phyloP scores from a whole-genome alignment of 2,797 vertebrate species.

The Pteronotus mesoamericanus region DNA sequence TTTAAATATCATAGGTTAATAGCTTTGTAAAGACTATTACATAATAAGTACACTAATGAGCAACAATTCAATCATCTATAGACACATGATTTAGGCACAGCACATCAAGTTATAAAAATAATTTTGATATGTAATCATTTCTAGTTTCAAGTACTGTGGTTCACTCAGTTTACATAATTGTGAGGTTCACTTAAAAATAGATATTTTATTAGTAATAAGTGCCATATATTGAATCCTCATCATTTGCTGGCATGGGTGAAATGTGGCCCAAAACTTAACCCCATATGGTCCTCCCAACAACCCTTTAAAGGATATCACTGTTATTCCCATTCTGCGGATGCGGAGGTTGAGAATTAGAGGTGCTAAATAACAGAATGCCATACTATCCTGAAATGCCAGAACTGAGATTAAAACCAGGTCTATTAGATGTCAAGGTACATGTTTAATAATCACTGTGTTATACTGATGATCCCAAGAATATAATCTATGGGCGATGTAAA shows the following conservation, averaged over 20 bases:
- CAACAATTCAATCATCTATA: background rate
- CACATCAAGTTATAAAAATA: slow-evolving; percentile 3
- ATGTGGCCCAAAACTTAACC: background rate
- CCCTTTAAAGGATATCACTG: background rate
- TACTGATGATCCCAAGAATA: background rate
- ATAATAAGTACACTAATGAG: background rate
- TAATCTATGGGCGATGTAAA: background rate
- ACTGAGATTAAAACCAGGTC: background rate
- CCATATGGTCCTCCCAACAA: background rate
- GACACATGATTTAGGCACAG: background rate
- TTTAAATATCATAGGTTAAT: background rate
- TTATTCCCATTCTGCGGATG: background rate
- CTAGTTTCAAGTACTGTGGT: background rate
- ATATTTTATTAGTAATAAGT: background rate
- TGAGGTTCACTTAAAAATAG: background rate
- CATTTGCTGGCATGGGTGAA: background rate
- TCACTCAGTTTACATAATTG: background rate
- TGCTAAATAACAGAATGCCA: background rate
- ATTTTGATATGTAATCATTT: background rate
- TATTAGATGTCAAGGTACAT: background rate
- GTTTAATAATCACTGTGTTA: background rate
- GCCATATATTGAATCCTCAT: background rate
- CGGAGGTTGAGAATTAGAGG: background rate
- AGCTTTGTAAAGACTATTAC: background rate
- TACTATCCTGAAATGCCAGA: background rate